phyloP scores from a whole-genome alignment of 2,113 vertebrate genomes.

The Tragelaphus buxtoni region DNA sequence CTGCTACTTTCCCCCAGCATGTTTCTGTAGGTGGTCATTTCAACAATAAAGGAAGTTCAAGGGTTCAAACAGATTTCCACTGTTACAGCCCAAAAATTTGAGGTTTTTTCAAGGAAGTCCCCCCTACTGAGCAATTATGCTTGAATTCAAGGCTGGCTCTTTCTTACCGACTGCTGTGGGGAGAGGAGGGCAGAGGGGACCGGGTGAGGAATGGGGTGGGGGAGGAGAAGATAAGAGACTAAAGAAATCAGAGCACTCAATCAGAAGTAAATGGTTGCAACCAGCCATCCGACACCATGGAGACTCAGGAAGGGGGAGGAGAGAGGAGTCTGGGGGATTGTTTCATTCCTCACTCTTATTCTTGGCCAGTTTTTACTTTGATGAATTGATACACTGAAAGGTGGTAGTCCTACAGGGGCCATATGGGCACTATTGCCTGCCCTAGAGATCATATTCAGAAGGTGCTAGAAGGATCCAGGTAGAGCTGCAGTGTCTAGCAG shows the following conservation, averaged over 20 bases:
- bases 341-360: slow-evolving; percentile 1
- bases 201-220: background rate
- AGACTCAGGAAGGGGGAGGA: slow-evolving; percentile 36
- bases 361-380: background rate
- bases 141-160: slow-evolving; percentile 77
- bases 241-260: slow-evolving; percentile 78
- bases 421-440: background rate
- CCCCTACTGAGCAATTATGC: slow-evolving; percentile 81
- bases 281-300: slow-evolving; percentile 41
- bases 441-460: background rate
- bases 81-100: slow-evolving; percentile 77
- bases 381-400: background rate
- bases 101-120: slow-evolving; percentile 73
- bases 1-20: slow-evolving; percentile 38
- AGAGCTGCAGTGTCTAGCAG: background rate
- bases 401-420: background rate
- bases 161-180: slow-evolving; percentile 67
- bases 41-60: slow-evolving; percentile 84
- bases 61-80: slow-evolving; percentile 81
- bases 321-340: slow-evolving; percentile 7
- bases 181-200: slow-evolving; percentile 56
- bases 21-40: slow-evolving; percentile 80
- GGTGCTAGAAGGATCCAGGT: background rate
- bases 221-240: slow-evolving; percentile 50
- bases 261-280: slow-evolving; percentile 73